A percentile compares a stretch with the other conserved stretches of the same genome.
These are phyloP conservation scores for Drosophila leontia DNA, from an alignment of 1,140 invertebrate genomes.

Conservation along the genomic window DNA sequence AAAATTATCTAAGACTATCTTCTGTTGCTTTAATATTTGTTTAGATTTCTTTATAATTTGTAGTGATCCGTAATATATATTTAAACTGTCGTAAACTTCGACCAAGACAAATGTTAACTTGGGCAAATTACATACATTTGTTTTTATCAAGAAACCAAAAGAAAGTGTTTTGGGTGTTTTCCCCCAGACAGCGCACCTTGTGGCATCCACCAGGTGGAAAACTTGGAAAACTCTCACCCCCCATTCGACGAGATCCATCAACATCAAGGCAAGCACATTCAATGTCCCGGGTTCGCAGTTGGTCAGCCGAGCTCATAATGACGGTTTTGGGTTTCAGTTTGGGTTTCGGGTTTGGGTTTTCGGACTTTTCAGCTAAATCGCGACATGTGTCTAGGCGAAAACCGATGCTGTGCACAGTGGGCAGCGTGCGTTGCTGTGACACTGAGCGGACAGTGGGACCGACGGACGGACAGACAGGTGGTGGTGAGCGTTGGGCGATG, in stretches of 20 bases:
- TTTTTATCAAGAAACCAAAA: background rate
- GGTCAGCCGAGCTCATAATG: constrained; percentile 72
- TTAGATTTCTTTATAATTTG: background rate
- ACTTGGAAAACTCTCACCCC: constrained; percentile 21
- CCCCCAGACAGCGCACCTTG: background rate
- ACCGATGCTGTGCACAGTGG: constrained; percentile 63
- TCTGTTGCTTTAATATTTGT: background rate
- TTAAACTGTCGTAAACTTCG: background rate
- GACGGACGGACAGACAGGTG: constrained; percentile 8
- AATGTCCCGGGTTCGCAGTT: constrained; percentile 38
- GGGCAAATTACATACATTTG: constrained; percentile 6
- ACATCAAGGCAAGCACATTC: constrained; percentile 20
- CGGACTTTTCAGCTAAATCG: constrained; percentile 35
- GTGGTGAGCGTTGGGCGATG: constrained; percentile 30
- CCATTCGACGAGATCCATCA: constrained; percentile 42
- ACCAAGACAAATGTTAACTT: background rate
- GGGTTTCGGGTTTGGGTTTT: constrained; percentile 28
- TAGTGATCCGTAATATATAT: background rate
- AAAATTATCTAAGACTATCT: no score
- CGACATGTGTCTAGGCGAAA: constrained; percentile 55
- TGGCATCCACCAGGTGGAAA: constrained; percentile 28
- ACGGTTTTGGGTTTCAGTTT: constrained; percentile 54
- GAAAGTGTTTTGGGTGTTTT: constrained; percentile 26
- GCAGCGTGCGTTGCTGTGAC: constrained; percentile 34
- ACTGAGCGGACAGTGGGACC: constrained; percentile 35